Percentiles rank a stretch among this genome's conserved stretches.
Evolutionary conservation across 2,888 invertebrate species (phyloP).

Genomic region (Rotaria magnacalcarata): DNA sequence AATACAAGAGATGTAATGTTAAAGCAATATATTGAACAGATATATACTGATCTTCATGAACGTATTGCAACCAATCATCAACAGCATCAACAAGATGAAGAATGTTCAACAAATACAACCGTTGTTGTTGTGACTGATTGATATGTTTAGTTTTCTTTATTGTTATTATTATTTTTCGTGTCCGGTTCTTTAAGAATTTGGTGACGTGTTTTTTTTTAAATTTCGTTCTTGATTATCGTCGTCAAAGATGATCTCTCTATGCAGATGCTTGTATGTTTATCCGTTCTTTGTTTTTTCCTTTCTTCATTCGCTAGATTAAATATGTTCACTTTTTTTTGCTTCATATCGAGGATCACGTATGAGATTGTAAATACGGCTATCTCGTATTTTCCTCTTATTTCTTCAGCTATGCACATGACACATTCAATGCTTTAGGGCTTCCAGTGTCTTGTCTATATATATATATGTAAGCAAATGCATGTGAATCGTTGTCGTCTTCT

Average conservation of each 20-base stretch:
- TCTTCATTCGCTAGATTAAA: neutral
- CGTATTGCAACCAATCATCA: neutral
- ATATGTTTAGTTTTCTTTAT: neutral
- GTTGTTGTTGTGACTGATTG: neutral
- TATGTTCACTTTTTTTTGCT: neutral
- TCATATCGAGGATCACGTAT: constrained; percentile 13
- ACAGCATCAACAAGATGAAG: neutral
- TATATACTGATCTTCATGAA: constrained; percentile 34
- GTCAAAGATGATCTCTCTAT: neutral
- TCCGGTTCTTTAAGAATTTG: constrained; percentile 13
- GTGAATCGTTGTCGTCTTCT: neutral
- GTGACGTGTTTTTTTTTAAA: neutral
- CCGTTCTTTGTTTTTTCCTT: neutral
- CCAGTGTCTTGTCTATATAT: neutral
- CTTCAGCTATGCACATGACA: neutral
- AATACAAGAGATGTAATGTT: constrained; percentile 21
- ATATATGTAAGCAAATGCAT: neutral
- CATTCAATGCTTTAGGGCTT: constrained; percentile 26
- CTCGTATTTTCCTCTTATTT: neutral
- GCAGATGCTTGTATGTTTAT: constrained; percentile 1
- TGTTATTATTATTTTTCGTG: neutral
- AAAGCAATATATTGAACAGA: constrained; percentile 32
- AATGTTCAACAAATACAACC: neutral
- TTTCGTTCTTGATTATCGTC: neutral
- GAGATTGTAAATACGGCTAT: neutral